Base-by-base conservation (phyloP, 1,140 invertebrate genomes). In the Aphaenogaster ashmeadi region DNA sequence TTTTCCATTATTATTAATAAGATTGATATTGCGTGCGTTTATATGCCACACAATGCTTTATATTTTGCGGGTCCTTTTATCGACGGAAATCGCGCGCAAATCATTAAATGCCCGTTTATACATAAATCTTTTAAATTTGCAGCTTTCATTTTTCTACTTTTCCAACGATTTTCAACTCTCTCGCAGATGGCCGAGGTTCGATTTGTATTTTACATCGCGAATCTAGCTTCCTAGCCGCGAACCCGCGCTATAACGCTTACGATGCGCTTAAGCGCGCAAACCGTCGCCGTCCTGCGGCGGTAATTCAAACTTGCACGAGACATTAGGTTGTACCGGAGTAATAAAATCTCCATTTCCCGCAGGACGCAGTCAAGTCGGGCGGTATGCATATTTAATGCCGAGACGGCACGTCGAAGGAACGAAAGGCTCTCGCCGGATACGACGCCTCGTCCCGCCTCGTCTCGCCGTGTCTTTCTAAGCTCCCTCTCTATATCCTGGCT, bases 321-420 rank as follows among this genome's bases (percentile, higher is more conserved):
- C 89, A 90, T 90, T 90, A 90, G 91, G 84, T 90, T 89, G 91
- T 92, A 92, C 77, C 52, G 87, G 75, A 87, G 91, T 90, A 92
- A 91, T 92, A 92, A 92, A 92, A 92, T 92, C 90, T 90, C 91
- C 91, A 92, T 92, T 92, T 91, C 88, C 90, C 90, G 67, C 74
- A 84, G 90, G 90, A 90, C 91, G 80, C 84, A 92, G 90, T 90
- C 90, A 90, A 91, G 87, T 91, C 90, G 83, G 80, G 90, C 11
- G 80, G 80, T 86, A 89, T 91, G 86, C 90, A 91, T 91, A 91
- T 91, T 92, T 92, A 91, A 92, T 84, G 88, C 84, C 60, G 87
- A 90, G 85, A 85, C 75, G 54, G 85, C 90, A 87, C 80, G 90
- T 89, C 90, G 88, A 91, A 91, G 88, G 80, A 85, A 91, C 74